Evolutionary conservation across 1,140 invertebrate species (phyloP), one percentile per base, ranked within the genome.

Genomic region (Pachypsylla venusta): DNA sequence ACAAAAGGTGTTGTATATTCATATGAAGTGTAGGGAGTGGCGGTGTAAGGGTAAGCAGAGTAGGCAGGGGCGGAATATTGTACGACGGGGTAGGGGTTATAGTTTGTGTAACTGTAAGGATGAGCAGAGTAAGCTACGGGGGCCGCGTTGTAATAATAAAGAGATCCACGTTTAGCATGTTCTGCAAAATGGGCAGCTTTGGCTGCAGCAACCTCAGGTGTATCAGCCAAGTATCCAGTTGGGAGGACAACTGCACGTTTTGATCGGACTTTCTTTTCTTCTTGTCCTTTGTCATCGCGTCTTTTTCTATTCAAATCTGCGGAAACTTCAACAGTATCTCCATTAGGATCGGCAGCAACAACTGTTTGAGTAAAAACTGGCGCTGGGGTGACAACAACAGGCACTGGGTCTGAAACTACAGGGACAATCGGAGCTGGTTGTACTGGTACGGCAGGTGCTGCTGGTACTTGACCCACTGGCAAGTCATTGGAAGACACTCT

Each of bases 401-500:
- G 7, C 7, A 35, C n/a, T 7, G 30, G 30, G 30, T 35, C 30
- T 10, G 30, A 7, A 7, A 35, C 30, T n/a, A 35, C 30, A n/a
- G 30, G 30, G n/a, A 35, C 30, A 35, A 35, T 35, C 7, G 30
- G 30, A 10, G 7, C 30, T 10, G 30, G 30, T 3, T 19, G n/a
- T 19, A 48, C 42, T 5, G 42, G 42, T 3, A n/a, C 42, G 5
- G 16, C n/a, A n/a, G 42, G 42, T 22, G 25, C 13, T n/a, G 40
- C 65, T 16, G 64, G 63, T 53, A 63, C 62, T 26, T 64, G 63
- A 19, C 10, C 35, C 5, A 69, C 69, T 24, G 77, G 69, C 16
- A 78, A 71, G 62, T 70, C 70, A 57, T 73, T 72, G 64, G 65
- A 67, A 54, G 72, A 70, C 26, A 73, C 76, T 48, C 76, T 75